Evolutionary conservation across 2,888 invertebrate genomes (phyloP).

Genomic region (Thera britannica): DNA sequence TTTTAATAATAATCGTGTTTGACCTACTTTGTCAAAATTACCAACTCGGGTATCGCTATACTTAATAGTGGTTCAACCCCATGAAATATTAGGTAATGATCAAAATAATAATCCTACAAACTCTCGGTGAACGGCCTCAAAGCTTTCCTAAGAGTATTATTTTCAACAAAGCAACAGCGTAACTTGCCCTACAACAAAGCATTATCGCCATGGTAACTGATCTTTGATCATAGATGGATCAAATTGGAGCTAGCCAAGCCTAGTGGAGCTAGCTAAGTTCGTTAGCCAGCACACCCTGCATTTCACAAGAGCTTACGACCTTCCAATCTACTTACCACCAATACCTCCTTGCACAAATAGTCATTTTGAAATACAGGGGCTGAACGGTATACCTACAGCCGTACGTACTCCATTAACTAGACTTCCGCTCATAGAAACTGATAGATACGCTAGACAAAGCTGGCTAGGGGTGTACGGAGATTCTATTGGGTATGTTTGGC

Average conservation of each 20-base stretch:
- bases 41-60: no score
- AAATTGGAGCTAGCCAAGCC: neutral
- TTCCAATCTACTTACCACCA: constrained; percentile 9
- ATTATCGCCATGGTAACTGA: neutral
- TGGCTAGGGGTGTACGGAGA: constrained; percentile 23
- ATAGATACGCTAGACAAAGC: constrained; percentile 16
- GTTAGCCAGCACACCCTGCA: neutral
- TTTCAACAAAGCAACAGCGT: neutral
- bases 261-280: constrained; percentile 1
- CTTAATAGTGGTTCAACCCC: no score
- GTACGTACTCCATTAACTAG: constrained; percentile 36
- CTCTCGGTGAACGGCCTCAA: neutral
- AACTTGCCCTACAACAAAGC: neutral
- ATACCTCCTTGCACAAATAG: constrained; percentile 16
- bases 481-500: neutral
- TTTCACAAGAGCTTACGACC: neutral
- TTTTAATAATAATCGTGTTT: no score
- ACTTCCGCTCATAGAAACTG: constrained; percentile 27
- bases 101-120: no score
- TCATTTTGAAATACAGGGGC: constrained; percentile 19
- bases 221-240: neutral
- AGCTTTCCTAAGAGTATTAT: neutral
- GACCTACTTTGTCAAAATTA: no score
- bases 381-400: no score
- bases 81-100: no score